phyloP scores from a whole-genome alignment of 2,888 invertebrate genomes.

The Hirtodrosophila alboralis region DNA sequence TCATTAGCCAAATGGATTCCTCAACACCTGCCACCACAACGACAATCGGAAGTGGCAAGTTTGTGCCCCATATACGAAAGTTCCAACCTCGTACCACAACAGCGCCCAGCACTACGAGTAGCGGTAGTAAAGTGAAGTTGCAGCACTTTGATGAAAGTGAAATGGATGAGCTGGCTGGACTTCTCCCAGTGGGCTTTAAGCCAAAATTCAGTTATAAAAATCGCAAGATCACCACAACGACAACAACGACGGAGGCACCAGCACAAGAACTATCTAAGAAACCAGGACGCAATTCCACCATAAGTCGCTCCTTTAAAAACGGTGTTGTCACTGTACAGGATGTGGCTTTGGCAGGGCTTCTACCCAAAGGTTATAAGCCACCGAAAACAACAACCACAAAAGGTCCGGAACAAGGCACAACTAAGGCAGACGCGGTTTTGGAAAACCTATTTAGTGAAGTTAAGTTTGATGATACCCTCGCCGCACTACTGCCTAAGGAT shows the following conservation, averaged over 20 bases:
- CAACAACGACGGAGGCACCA: constrained; percentile 62
- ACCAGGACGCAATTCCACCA: constrained; percentile 82
- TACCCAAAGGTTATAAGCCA: constrained; percentile 88
- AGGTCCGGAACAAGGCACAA: constrained; percentile 28
- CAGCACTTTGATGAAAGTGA: constrained; percentile 80
- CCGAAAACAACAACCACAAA: constrained; percentile 67
- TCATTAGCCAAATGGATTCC: constrained; percentile 87
- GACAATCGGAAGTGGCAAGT: constrained; percentile 83
- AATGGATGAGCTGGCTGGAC: constrained; percentile 86
- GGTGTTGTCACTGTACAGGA: constrained; percentile 86
- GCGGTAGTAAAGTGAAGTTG: constrained; percentile 82
- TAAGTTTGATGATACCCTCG: constrained; percentile 82
- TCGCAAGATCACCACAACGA: constrained; percentile 85
- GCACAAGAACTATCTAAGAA: constrained; percentile 52
- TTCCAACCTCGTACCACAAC: constrained; percentile 86
- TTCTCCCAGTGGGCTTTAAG: constrained; percentile 87
- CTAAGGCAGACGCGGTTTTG: constrained; percentile 46
- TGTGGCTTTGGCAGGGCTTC: constrained; percentile 84
- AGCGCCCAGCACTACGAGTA: constrained; percentile 82
- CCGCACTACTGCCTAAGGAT: constrained; percentile 85
- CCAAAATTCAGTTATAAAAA: constrained; percentile 67
- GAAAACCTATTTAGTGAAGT: constrained; percentile 80
- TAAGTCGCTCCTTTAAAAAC: constrained; percentile 86
- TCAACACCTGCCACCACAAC: constrained; percentile 81
- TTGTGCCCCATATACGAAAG: constrained; percentile 87